Percentiles rank a stretch among this genome's conserved stretches.
Evolutionary conservation across 1,140 invertebrate species (phyloP).

Genomic region (Calliopsis andreniformis): DNA sequence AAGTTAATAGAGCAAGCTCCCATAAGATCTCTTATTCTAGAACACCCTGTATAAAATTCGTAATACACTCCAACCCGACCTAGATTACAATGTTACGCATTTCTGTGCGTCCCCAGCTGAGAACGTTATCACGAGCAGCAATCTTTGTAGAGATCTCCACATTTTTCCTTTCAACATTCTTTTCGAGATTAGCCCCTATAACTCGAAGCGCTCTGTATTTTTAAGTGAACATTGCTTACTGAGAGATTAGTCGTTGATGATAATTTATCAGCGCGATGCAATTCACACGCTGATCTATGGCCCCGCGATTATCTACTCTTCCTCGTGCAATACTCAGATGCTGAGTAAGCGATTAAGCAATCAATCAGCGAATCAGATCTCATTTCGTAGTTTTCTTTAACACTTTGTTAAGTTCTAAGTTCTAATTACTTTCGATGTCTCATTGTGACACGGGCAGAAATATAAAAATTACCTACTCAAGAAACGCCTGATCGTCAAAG

Average conservation of each 20-base stretch:
- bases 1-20: too few species aligned
- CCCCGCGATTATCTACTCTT: constrained; percentile 34
- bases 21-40: too few species aligned
- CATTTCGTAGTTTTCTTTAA: background rate
- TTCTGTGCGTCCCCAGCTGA: too few species aligned
- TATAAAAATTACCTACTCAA: too few species aligned
- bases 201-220: constrained; percentile 29
- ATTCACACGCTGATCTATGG: constrained; percentile 25
- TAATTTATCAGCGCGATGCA: constrained; percentile 40
- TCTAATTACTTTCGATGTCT: background rate
- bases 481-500: too few species aligned
- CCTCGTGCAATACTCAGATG: background rate
- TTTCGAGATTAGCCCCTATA: too few species aligned
- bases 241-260: constrained; percentile 1
- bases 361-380: background rate
- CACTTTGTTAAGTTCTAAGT: background rate
- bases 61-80: background rate
- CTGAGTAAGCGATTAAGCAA: background rate
- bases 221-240: constrained; percentile 25
- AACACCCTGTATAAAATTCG: too few species aligned
- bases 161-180: too few species aligned
- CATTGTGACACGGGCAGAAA: too few species aligned
- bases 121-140: too few species aligned
- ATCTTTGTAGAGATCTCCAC: too few species aligned
- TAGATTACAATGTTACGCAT: background rate